Evolutionary conservation across 2,113 vertebrate genomes (phyloP), one percentile per base, ranked within the genome.

Genomic region (Prionailurus viverrinus): DNA sequence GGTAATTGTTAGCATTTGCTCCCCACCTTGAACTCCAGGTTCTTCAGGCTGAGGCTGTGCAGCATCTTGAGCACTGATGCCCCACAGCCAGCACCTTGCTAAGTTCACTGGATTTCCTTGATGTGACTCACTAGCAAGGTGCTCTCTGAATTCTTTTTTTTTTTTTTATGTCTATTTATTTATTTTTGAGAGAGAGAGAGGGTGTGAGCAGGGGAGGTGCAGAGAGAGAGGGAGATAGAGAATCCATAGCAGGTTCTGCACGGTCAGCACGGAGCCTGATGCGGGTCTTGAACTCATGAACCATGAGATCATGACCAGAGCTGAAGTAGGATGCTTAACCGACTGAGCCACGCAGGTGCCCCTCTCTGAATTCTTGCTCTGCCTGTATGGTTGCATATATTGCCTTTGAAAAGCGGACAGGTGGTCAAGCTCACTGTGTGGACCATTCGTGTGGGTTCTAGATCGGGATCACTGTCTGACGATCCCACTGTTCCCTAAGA

Each of bases 91-190:
- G 51, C 3, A 4, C 53, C n/a, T 21, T 73, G 51, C 15, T 11
- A 9, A 8, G 4, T 0, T 33, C 41, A 36, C 0, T 4, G 23
- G 14, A 66, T 23, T 11, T 39, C 36, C 19, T 13, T 53, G 71
- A 27, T 3, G 31, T 4, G n/a, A n/a, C 23, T 21, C 71, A n/a
- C 31, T 4, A 39, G 7, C 0, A 6, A 10, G 0, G 25, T 2
- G 6, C 5, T 5, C 55, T 48, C 18, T 29, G 27, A 74, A 33
- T 31, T 7, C 21, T 61, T 61, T 61, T 61, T 61, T 51, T 61
- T 51, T 18, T 61, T 23, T 61, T 9, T 23, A 3, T 61, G 58
- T 23, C 58, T 61, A 61, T 61, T 61, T 19, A 55, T 55, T 55
- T 61, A 61, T 61, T 61, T 61, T 61, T 61, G 21, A 61, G 58